Conservation (phyloP, 2,113 vertebrate genomes). For the Lepidothrix coronata region DNA sequence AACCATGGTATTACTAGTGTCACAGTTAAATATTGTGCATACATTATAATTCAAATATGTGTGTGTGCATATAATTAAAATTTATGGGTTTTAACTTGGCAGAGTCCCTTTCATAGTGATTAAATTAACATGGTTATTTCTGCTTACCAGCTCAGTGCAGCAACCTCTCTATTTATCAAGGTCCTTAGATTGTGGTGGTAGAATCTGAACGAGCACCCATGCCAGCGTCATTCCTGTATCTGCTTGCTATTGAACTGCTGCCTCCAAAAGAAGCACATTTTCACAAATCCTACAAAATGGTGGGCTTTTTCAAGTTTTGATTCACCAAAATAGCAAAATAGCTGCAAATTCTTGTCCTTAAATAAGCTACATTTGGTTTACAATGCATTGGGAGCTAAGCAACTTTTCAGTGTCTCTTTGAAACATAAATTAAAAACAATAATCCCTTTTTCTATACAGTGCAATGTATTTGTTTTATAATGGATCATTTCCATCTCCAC, state of each 20-base stretch:
- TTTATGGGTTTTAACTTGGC: constrained; percentile 35
- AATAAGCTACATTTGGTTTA: neutral
- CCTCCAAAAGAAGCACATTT: constrained; percentile 1
- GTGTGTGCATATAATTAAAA: constrained; percentile 17
- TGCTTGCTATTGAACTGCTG: neutral
- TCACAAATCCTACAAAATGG: constrained; percentile 26
- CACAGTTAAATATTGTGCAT: neutral
- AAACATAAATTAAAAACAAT: constrained; percentile 55
- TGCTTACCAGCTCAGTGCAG: constrained; percentile 14
- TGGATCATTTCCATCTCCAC: constrained; percentile 75
- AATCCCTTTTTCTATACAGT: constrained; percentile 51
- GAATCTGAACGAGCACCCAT: neutral
- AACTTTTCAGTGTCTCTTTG: constrained; percentile 49
- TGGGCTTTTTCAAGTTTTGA: constrained; percentile 4
- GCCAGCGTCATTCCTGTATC: neutral
- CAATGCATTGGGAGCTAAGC: neutral
- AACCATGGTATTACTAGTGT: neutral
- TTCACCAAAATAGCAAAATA: constrained; percentile 16
- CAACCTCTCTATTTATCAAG: constrained; percentile 2
- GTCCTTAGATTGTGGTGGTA: neutral
- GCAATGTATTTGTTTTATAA: constrained; percentile 64
- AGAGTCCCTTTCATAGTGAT: constrained; percentile 8
- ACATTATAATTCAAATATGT: neutral
- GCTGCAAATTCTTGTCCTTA: neutral
- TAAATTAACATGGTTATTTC: constrained; percentile 37